Base-by-base conservation (phyloP, 2,113 vertebrate genomes). In the Cochlearius cochlearius region DNA sequence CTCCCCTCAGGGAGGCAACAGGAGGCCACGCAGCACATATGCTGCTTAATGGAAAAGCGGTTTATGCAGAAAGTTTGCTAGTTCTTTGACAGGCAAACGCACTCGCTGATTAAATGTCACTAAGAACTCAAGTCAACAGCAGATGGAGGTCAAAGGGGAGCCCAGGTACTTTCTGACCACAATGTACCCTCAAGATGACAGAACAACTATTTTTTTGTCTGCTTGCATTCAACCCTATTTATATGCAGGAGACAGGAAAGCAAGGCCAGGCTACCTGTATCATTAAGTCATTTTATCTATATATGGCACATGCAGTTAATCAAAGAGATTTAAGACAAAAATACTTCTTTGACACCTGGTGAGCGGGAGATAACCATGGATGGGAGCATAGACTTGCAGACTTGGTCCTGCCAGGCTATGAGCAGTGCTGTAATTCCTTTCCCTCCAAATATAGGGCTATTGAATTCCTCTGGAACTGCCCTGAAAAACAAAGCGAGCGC, bases 121-220 rank as follows among this genome's bases (percentile, higher is more conserved):
- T 86, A 88, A 83, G 71, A 77, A 80, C 53, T 94, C 83, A 91
- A 92, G 71, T 55, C 69, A 83, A 96, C 75, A 95, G 77, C 88
- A 77, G 93, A 83, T 67, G 30, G 32, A 87, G 94, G 88, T 96
- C 38, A 68, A 92, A 90, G 91, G 27, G 7, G 5, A 55, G 18
- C 25, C 58, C 5, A 14, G 6, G 72, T 94, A 64, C 8, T 30
- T 76, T 58, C 55, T 50, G 62, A 38, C 67, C 34, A 52, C 68
- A 86, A 56, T 29, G 43, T 50, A 62, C 62, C 36, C 14, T 93
- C 58, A 34, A 36, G 72, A 84, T 92, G 84, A 88, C 12, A 72
- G 68, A 92, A 63, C 10, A 88, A 11, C 79, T 88, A 66, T 38
- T 30, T 83, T 52, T 30, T 60, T 36, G 14, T 36, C 36, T 74